A percentile compares a stretch with the other conserved stretches of the same genome.
Conservation (phyloP, 37 sponge, comb jelly and placozoan genomes). For the Hexactinellida sp. region DNA sequence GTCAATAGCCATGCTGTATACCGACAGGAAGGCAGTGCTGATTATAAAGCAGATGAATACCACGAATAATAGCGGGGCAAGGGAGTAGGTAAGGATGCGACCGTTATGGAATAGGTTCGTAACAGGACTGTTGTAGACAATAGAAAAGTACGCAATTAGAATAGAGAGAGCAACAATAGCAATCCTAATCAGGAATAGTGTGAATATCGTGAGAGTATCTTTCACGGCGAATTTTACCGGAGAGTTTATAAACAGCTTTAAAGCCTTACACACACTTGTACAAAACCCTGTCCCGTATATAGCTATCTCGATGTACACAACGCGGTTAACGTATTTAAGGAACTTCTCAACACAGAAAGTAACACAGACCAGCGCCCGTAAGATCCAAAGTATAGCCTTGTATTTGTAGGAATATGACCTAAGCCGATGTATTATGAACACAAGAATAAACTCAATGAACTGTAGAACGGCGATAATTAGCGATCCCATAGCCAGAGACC, state of each 20-base stretch:
- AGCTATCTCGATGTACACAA: not conserved
- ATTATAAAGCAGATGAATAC: not conserved
- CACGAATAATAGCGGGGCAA: not conserved
- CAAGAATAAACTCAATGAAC: not conserved
- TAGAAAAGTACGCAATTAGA: not conserved
- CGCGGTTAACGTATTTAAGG: not conserved
- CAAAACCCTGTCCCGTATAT: not conserved
- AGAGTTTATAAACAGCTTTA: not conserved
- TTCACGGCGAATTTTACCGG: not conserved
- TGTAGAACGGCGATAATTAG: not conserved
- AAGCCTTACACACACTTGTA: not conserved
- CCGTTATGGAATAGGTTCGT: not conserved
- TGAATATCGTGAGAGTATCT: not conserved
- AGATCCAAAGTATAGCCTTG: not conserved
- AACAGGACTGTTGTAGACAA: not conserved
- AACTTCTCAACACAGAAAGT: not conserved
- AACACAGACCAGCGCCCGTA: not conserved
- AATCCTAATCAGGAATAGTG: not conserved
- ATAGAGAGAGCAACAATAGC: not conserved
- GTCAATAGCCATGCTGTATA: not conserved
- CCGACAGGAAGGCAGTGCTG: not conserved
- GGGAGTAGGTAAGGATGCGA: not conserved
- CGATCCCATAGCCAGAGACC: not conserved
- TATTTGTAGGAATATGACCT: not conserved
- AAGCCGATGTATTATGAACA: not conserved